phyloP scores from a whole-genome alignment of 1,140 invertebrate species.

The Papilio aristodemus region DNA sequence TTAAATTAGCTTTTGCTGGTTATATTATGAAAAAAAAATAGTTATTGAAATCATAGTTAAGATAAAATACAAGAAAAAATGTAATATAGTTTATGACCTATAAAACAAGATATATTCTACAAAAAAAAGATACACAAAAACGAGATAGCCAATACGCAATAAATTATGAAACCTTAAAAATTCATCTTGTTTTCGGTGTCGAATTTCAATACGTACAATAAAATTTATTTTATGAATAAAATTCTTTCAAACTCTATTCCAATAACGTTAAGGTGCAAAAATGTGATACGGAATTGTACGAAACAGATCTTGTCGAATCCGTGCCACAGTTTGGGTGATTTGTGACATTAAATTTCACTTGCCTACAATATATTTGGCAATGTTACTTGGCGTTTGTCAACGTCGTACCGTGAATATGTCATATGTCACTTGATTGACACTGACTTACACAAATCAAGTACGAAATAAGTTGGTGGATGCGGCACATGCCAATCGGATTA shows the following conservation, averaged over 20 bases:
- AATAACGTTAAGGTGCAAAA: constrained; percentile 4
- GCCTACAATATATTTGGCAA: constrained; percentile 12
- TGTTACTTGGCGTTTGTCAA: constrained; percentile 8
- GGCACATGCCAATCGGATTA: too few species aligned
- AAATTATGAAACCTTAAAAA: not conserved
- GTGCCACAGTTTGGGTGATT: constrained; percentile 17
- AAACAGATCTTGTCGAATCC: constrained; percentile 5
- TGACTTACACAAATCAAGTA: not conserved
- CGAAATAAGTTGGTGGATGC: too few species aligned
- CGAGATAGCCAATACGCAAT: not conserved
- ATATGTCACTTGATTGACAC: not conserved
- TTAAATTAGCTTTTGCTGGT: too few species aligned
- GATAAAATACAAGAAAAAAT: not conserved
- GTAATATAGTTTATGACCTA: not conserved
- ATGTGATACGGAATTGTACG: not conserved
- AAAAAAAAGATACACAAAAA: not conserved
- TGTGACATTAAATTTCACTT: constrained; percentile 27
- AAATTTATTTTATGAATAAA: not conserved
- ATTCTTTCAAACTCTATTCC: not conserved
- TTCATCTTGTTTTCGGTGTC: constrained; percentile 3
- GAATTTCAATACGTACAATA: not conserved
- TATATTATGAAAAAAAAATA: too few species aligned
- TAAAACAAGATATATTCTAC: not conserved
- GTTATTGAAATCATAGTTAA: too few species aligned
- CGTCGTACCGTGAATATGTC: not conserved